Conservation (phyloP, 1,140 invertebrate species). For the Hyles euphorbiae region DNA sequence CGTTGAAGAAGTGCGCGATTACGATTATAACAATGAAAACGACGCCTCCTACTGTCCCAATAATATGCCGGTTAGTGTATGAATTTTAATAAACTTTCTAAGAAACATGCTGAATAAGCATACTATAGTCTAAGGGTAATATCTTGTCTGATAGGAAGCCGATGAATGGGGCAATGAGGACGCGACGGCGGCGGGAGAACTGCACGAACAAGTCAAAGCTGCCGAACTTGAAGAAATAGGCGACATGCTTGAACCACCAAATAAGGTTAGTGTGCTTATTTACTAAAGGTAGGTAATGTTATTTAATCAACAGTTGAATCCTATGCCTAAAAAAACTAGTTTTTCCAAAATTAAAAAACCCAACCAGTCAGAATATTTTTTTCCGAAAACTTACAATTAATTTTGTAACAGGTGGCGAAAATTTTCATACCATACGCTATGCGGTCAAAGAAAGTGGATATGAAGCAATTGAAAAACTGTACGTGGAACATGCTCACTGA, state of each 20-base stretch:
- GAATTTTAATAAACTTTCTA: not conserved
- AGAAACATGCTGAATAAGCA: no score
- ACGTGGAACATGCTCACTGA: conserved; percentile 80
- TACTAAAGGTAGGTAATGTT: no score
- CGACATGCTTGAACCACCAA: conserved; percentile 61
- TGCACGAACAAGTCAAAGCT: conserved; percentile 49
- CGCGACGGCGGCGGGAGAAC: conserved; percentile 52
- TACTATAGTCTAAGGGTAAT: not conserved
- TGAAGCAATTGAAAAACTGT: conserved; percentile 83
- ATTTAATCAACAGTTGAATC: not conserved
- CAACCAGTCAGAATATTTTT: conserved; percentile 7
- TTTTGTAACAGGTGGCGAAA: conserved; percentile 76
- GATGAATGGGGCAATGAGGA: conserved; percentile 64
- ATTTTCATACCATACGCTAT: conserved; percentile 84
- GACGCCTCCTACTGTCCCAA: conserved; percentile 72
- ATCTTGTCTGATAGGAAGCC: conserved; percentile 39
- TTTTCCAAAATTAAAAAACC: not conserved
- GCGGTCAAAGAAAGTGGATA: conserved; percentile 87
- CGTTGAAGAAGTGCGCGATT: conserved; percentile 55
- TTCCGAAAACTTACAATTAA: conserved; percentile 1
- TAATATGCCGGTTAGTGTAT: conserved; percentile 41
- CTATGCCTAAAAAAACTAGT: not conserved
- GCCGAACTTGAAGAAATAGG: conserved; percentile 39
- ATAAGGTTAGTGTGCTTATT: conserved; percentile 33
- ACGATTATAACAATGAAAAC: conserved; percentile 75